A percentile compares a stretch with the other conserved stretches of the same genome.
phyloP scores from a whole-genome alignment of 2,888 invertebrate species.

The Cecidostiba fungosa region DNA sequence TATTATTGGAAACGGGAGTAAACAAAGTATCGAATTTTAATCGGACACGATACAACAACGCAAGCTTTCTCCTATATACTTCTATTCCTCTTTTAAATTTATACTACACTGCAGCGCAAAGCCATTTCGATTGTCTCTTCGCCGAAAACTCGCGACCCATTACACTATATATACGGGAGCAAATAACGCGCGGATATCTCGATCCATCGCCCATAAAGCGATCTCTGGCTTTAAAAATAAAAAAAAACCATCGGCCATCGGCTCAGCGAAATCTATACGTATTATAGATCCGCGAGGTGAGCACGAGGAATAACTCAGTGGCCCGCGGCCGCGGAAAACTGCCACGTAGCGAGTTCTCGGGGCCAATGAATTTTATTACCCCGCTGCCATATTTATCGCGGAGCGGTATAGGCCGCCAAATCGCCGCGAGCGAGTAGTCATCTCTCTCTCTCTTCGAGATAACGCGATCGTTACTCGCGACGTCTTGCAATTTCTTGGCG shows the following conservation, averaged over 20 bases:
- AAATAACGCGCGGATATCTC: background rate
- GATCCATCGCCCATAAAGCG: background rate
- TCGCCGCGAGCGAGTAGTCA: constrained; percentile 56
- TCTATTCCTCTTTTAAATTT: no score
- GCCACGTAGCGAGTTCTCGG: constrained; percentile 36
- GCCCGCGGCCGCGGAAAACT: constrained; percentile 55
- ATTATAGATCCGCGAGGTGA: background rate
- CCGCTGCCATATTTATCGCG: constrained; percentile 68
- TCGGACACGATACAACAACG: background rate
- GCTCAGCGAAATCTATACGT: constrained; percentile 13
- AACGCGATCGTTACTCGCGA: constrained; percentile 60
- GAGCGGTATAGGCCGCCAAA: constrained; percentile 42
- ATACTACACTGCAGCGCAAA: no score
- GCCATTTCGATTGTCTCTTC: background rate
- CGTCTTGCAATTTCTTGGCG: background rate
- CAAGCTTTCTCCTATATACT: constrained; percentile 7
- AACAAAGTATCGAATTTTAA: constrained; percentile 3
- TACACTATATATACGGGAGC: background rate
- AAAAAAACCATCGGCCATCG: background rate
- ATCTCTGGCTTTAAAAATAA: background rate
- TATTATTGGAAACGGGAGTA: background rate
- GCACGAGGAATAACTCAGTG: constrained; percentile 59
- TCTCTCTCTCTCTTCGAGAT: constrained; percentile 61
- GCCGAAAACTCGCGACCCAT: background rate
- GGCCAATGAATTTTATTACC: constrained; percentile 72